Conservation (phyloP, 1,140 invertebrate genomes). For the Drosophila pseudoananassae region DNA sequence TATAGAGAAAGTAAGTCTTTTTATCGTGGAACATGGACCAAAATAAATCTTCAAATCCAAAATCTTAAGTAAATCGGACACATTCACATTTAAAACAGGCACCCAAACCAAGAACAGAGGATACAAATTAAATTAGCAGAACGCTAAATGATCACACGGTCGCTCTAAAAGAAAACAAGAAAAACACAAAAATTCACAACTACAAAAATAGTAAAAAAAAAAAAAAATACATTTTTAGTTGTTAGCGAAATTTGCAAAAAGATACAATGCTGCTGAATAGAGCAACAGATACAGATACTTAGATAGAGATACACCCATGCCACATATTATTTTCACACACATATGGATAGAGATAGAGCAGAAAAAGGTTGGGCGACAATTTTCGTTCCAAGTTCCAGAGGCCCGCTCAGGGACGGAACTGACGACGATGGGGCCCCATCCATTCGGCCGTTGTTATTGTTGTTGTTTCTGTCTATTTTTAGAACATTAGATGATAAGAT, state of each 20-base stretch:
- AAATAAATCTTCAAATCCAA: neutral
- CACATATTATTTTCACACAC: conserved; percentile 43
- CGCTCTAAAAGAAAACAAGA: conserved; percentile 69
- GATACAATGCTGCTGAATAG: conserved; percentile 43
- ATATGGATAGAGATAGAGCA: conserved; percentile 39
- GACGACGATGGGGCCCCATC: conserved; percentile 32
- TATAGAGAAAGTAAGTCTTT: neutral
- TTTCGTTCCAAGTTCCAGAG: conserved; percentile 52
- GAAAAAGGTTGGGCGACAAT: conserved; percentile 60
- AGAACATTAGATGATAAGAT: conserved; percentile 80
- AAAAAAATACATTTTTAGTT: conserved; percentile 38
- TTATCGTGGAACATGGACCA: neutral
- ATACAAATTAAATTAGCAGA: conserved; percentile 76
- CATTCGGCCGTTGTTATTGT: conserved; percentile 20
- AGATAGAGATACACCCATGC: conserved; percentile 27
- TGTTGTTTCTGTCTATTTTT: conserved; percentile 58
- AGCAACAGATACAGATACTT: conserved; percentile 27
- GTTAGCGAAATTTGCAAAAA: conserved; percentile 66
- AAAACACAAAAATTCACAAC: conserved; percentile 33
- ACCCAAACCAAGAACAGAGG: conserved; percentile 26
- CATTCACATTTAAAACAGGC: conserved; percentile 10
- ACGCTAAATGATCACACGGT: conserved; percentile 78
- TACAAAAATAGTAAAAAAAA: conserved; percentile 3
- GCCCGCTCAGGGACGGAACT: conserved; percentile 37
- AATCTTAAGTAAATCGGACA: conserved; percentile 13